Evolutionary conservation across 92 coral and sea anemone genomes (phyloP).

Genomic region (Epizoanthus rinbou): DNA sequence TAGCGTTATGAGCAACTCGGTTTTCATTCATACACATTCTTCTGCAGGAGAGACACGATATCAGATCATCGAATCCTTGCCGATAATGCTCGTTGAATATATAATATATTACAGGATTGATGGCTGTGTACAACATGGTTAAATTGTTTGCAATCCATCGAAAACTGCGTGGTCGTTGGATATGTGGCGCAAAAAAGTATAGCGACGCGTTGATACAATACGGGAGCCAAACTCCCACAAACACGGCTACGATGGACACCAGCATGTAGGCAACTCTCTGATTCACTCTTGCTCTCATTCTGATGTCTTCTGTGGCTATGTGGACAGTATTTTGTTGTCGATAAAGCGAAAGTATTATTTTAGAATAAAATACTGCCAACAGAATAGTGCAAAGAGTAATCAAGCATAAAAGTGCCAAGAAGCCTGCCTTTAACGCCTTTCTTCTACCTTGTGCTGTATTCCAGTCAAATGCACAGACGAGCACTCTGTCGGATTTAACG

Average conservation of each 20-base stretch:
- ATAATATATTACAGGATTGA: neutral
- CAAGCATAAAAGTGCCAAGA: neutral
- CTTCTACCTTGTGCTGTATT: neutral
- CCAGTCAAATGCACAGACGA: neutral
- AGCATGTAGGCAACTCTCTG: neutral
- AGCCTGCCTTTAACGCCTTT: neutral
- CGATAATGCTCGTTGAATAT: neutral
- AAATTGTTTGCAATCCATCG: conserved; percentile 16
- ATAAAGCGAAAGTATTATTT: neutral
- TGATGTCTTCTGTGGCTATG: neutral
- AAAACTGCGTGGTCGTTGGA: neutral
- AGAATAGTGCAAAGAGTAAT: neutral
- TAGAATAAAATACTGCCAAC: neutral
- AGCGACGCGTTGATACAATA: neutral
- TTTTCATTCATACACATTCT: neutral
- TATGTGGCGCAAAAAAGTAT: neutral
- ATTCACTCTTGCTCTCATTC: neutral
- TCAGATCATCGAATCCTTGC: neutral
- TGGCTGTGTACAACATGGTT: neutral
- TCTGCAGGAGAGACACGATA: neutral
- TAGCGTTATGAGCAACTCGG: no score
- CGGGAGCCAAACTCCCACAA: conserved; percentile 4
- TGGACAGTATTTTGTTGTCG: neutral
- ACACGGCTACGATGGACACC: neutral
- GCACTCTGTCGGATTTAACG: neutral